phyloP scores from a whole-genome alignment of 2,797 vertebrate genomes.

The Podargus strigoides region DNA sequence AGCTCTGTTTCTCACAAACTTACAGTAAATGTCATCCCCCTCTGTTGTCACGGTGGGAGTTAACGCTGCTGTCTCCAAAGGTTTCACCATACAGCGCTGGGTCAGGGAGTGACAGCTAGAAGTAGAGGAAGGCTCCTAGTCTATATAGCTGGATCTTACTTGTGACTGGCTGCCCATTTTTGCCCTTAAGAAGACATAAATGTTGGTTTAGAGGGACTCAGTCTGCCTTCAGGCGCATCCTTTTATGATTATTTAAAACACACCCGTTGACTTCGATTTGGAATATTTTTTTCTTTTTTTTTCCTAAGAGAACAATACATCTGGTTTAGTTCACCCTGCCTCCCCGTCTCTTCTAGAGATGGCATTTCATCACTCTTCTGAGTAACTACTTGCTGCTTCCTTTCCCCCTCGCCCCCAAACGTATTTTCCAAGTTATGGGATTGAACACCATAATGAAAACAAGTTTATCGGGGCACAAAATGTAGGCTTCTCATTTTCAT shows the following conservation, averaged over 20 bases:
- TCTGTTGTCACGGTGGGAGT: neutral
- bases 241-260: neutral
- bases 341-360: neutral
- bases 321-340: neutral
- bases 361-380: neutral
- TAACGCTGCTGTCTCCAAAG: neutral
- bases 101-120: neutral
- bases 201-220: neutral
- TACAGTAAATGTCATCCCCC: neutral
- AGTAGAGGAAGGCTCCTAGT: neutral
- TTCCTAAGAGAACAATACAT: neutral
- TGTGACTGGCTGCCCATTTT: neutral
- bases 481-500: neutral
- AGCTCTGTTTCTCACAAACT: neutral
- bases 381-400: neutral
- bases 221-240: neutral
- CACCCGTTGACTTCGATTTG: neutral
- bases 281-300: neutral
- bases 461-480: conserved; percentile 36
- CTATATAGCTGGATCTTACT: neutral
- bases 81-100: neutral
- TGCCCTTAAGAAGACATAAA: neutral
- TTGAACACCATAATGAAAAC: neutral
- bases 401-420: neutral
- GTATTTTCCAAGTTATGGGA: neutral